Percentiles rank a stretch among this genome's conserved stretches.
Conservation (phyloP, 2,797 vertebrate genomes). For the Echiichthys vipera region DNA sequence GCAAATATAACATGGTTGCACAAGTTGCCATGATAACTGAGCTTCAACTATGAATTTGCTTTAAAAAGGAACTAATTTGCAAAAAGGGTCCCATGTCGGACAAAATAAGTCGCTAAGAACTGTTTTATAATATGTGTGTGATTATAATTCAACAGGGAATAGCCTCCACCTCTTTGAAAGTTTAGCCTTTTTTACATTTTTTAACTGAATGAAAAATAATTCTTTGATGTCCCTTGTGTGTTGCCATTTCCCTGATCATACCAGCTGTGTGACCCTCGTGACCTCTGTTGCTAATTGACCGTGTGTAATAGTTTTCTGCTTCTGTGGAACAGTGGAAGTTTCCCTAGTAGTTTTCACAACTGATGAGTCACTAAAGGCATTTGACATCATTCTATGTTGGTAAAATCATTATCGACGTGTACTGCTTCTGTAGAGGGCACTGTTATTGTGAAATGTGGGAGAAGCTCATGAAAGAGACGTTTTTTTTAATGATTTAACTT, state of each 20-base stretch:
- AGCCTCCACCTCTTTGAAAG: not conserved
- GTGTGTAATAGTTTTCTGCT: not conserved
- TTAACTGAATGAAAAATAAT: too few species aligned
- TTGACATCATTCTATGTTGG: not conserved
- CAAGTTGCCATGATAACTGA: too few species aligned
- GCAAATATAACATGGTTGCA: too few species aligned
- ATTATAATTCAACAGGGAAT: not conserved
- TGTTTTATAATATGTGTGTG: not conserved
- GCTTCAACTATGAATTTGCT: too few species aligned
- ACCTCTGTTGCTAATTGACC: not conserved
- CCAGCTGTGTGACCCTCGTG: not conserved
- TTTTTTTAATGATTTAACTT: slow-evolving; percentile 23
- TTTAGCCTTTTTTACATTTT: not conserved
- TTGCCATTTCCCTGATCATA: not conserved
- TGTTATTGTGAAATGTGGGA: slow-evolving; percentile 5
- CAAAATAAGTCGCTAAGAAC: not conserved
- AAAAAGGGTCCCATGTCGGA: too few species aligned
- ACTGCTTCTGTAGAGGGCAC: not conserved
- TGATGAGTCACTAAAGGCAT: not conserved
- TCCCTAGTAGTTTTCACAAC: not conserved
- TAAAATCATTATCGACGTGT: slow-evolving; percentile 1
- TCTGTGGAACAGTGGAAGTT: not conserved
- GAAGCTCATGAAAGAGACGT: not conserved
- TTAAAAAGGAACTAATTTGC: too few species aligned
- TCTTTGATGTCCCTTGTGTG: too few species aligned